Evolutionary conservation across 2,113 vertebrate genomes (phyloP).

Genomic region (Centropus unirufus): DNA sequence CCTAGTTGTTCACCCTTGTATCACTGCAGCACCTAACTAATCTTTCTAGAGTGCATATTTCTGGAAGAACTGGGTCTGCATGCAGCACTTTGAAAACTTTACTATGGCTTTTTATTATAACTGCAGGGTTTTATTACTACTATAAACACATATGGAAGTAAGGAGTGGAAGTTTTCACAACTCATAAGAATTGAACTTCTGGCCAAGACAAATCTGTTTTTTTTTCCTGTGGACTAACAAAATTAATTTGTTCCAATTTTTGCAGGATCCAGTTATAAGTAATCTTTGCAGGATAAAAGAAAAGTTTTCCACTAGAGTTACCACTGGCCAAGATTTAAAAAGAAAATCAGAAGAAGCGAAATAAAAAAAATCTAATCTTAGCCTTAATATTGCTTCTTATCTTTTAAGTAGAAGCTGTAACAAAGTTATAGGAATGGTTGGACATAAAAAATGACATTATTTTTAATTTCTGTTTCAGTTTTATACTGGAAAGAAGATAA

Average conservation of each 20-base stretch:
- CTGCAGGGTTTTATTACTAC: background rate
- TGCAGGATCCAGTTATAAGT: background rate
- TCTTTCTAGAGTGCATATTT: background rate
- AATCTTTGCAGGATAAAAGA: background rate
- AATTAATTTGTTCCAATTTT: background rate
- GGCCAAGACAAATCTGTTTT: background rate
- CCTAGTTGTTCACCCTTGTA: no score
- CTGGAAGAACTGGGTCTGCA: background rate
- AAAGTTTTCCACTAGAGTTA: background rate
- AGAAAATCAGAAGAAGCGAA: background rate
- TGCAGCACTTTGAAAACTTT: background rate
- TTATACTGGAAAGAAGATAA: background rate
- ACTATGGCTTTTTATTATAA: background rate
- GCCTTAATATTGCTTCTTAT: background rate
- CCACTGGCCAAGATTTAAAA: background rate
- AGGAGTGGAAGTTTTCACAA: slow-evolving; percentile 8
- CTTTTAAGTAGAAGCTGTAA: background rate
- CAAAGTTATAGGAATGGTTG: background rate
- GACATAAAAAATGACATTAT: background rate
- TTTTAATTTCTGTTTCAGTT: background rate
- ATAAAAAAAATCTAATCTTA: background rate
- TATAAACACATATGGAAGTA: slow-evolving; percentile 33
- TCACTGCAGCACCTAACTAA: background rate
- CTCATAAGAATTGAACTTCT: background rate
- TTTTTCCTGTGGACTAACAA: background rate